These are phyloP conservation scores for Ephestia elutella DNA, from an alignment of 1,140 invertebrate genomes.

Conservation along the genomic window DNA sequence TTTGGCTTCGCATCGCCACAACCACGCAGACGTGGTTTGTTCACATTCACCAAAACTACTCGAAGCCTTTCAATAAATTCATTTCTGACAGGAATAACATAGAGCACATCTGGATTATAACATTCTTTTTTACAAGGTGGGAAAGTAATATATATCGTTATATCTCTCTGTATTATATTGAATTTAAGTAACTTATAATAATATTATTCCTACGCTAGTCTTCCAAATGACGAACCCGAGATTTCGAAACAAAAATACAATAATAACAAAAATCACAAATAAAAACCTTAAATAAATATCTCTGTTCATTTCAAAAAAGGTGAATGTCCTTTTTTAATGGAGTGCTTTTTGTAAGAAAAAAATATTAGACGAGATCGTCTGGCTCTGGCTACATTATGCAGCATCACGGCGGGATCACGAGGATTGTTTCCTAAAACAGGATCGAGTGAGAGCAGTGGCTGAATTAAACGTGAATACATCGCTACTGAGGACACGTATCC, in stretches of 20 bases:
- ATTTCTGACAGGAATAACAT: slow-evolving; percentile 8
- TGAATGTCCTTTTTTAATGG: background rate
- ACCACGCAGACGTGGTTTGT: slow-evolving; percentile 28
- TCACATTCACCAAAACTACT: slow-evolving; percentile 22
- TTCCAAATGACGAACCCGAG: too few species aligned
- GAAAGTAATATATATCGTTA: too few species aligned
- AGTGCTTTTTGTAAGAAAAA: background rate
- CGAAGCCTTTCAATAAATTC: slow-evolving; percentile 15
- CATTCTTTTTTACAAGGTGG: background rate
- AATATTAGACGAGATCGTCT: slow-evolving; percentile 1
- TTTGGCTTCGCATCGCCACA: slow-evolving; percentile 53
- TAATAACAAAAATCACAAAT: background rate
- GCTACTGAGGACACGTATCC: background rate
- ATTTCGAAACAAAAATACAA: background rate
- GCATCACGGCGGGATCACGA: slow-evolving; percentile 65
- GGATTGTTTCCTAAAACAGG: slow-evolving; percentile 70
- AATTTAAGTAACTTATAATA: too few species aligned
- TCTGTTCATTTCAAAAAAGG: background rate
- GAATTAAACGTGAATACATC: slow-evolving; percentile 48
- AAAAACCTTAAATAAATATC: background rate
- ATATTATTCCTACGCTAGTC: too few species aligned
- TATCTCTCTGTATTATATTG: too few species aligned
- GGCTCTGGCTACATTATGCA: slow-evolving; percentile 59
- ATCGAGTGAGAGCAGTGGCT: slow-evolving; percentile 52
- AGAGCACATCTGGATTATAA: background rate